These are phyloP conservation scores for Pteronura brasiliensis DNA, from an alignment of 2,113 vertebrate genomes.

Conservation along the genomic window DNA sequence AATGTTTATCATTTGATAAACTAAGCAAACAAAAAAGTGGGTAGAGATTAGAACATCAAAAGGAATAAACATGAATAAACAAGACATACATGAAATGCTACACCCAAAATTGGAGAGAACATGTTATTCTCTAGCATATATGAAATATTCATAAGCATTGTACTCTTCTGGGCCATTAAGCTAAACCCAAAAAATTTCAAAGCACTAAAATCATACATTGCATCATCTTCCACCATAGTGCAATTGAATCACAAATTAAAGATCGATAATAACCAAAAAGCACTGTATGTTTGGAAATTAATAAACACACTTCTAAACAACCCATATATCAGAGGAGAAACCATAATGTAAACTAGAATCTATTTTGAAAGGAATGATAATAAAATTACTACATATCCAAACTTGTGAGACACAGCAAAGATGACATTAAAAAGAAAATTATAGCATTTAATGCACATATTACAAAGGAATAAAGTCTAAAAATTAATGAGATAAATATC, in stretches of 20 bases:
- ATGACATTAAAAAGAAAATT: neutral
- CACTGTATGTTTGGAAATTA: neutral
- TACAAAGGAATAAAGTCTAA: neutral
- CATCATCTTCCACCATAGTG: neutral
- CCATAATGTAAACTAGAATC: neutral
- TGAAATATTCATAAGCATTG: neutral
- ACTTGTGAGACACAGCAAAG: neutral
- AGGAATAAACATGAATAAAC: neutral
- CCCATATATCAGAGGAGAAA: neutral
- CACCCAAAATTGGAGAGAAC: neutral
- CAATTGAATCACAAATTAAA: slow-evolving; percentile 17
- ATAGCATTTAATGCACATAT: neutral
- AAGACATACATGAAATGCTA: neutral
- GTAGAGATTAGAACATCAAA: neutral
- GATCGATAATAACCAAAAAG: neutral
- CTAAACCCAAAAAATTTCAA: neutral
- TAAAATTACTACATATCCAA: neutral
- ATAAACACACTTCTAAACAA: neutral
- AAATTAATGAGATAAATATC: neutral
- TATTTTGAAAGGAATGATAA: slow-evolving; percentile 6
- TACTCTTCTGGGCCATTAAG: neutral
- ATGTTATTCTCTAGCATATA: neutral
- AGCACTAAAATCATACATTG: neutral
- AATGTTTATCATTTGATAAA: neutral
- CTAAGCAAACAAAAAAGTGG: neutral